Evolutionary conservation across 2,797 vertebrate species (phyloP).

Genomic region (Remorina albescens): DNA sequence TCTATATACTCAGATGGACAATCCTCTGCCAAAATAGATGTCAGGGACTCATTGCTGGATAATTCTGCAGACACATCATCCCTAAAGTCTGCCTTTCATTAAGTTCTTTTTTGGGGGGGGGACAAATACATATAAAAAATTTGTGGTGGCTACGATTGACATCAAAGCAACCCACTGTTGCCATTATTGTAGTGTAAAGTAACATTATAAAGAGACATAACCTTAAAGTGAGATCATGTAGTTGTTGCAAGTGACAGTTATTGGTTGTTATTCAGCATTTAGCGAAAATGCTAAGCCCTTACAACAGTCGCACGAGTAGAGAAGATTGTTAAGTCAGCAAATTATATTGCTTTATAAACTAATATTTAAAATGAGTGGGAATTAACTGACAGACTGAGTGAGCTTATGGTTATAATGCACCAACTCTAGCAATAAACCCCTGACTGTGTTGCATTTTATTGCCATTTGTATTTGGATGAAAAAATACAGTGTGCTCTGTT

Average conservation of each 20-base stretch:
- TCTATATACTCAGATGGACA: slow-evolving; percentile 40
- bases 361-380: background rate
- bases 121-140: too few species aligned
- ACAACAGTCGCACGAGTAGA: background rate
- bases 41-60: slow-evolving; percentile 30
- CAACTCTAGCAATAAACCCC: background rate
- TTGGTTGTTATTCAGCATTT: background rate
- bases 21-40: slow-evolving; percentile 55
- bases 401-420: background rate
- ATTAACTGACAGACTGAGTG: background rate
- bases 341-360: background rate
- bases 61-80: slow-evolving; percentile 21
- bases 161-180: background rate
- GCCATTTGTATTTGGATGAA: background rate
- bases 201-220: background rate
- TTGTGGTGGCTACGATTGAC: background rate
- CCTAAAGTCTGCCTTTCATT: too few species aligned
- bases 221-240: too few species aligned
- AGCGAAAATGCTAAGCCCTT: background rate
- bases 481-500: background rate
- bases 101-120: too few species aligned
- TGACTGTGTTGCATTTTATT: background rate
- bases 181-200: background rate
- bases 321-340: background rate
- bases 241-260: background rate